phyloP scores from a whole-genome alignment of 1,140 invertebrate genomes.

The Apis mellifera region Amel_HAv3.1 CM009943.2:5649001-5649500 shows the following conservation, averaged over 20 bases:
- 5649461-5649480: background rate
- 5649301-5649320: background rate
- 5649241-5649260: conserved; percentile 34
- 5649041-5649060: conserved; percentile 18
- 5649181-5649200: conserved; percentile 39
- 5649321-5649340: background rate
- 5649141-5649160: conserved; percentile 9
- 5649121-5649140: conserved; percentile 9
- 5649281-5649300: background rate
- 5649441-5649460: background rate
- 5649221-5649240: background rate
- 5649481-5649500: too few species aligned
- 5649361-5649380: background rate
- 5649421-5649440: too few species aligned
- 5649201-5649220: conserved; percentile 13
- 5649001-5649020: conserved; percentile 76
- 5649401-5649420: background rate
- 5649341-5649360: background rate
- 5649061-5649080: conserved; percentile 43
- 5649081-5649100: conserved; percentile 24
- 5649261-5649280: conserved; percentile 12
- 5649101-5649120: background rate
- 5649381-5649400: conserved; percentile 20
- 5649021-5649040: conserved; percentile 76
- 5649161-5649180: background rate